Evolutionary conservation across 2,888 invertebrate species (phyloP), one percentile per base, ranked within the genome.

Genomic region (Adela reaumurella): DNA sequence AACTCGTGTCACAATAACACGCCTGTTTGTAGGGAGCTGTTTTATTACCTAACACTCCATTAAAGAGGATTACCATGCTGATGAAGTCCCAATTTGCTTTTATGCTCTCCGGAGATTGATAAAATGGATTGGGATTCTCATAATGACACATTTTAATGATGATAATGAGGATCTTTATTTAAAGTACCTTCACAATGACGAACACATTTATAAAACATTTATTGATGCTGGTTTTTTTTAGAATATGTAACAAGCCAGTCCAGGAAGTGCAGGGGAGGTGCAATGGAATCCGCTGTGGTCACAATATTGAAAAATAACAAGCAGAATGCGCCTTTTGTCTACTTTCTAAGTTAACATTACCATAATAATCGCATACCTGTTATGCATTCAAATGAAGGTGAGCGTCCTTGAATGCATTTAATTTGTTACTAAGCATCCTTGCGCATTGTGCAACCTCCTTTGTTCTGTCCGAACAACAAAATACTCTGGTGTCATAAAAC

Each of bases 361-460:
- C 74, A 74, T 77, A 67, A 74, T 73, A 77, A 77, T 76, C 67
- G 64, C 60, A 68, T 76, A 77, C 74, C 77, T 77, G 74, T 35
- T 35, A 8, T 35, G 35, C 11, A 35, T 14, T 35, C 35, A 35
- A 35, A 35, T 3, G 35, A 8, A 35, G 11, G 35, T 14, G 35
- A 3, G 35, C 14, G 35, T 35, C 35, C 35, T 35, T 35, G 35
- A 35, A 4, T 6, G 8, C 11, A 3, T 35, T 35, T 35, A 8
- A 35, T 35, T 35, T 35, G 6, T 14, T 8, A 35, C 35, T 35
- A 8, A 35, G 35, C 24, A 35, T 35, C 35, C 35, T 35, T 14
- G 35, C 3, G 14, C 35, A 24, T 35, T 35, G 35, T 14, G n/a
- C 35, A 35, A 35, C 14, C 6, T 35, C 35, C n/a, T 14, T 35